These are phyloP conservation scores for Dromiciops gliroides DNA, from an alignment of 2,113 vertebrate genomes.

Conservation along the genomic window DNA sequence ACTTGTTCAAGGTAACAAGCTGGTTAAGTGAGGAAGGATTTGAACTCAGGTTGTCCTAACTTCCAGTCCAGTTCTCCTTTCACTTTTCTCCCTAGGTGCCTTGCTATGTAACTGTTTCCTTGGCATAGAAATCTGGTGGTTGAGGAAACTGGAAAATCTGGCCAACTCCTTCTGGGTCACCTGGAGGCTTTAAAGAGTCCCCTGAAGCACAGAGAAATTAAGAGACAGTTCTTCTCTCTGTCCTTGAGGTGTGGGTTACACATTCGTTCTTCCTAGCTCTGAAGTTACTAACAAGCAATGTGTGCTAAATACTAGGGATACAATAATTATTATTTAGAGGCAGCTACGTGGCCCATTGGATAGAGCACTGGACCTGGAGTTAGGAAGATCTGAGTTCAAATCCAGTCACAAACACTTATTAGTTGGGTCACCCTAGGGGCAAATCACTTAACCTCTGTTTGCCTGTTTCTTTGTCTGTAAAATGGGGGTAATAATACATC, in stretches of 20 bases:
- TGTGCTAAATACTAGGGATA: background rate
- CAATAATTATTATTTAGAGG: background rate
- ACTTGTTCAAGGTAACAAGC: background rate
- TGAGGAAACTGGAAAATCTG: background rate
- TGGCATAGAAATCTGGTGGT: background rate
- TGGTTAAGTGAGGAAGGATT: background rate
- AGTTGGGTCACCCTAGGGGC: no score
- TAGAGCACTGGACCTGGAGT: background rate
- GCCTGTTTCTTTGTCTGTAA: background rate
- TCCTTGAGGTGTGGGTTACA: background rate
- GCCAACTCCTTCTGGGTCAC: background rate
- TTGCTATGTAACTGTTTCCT: background rate
- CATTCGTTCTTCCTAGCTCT: background rate
- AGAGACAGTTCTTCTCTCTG: background rate
- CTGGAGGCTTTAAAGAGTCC: background rate
- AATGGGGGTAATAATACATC: background rate
- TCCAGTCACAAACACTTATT: background rate
- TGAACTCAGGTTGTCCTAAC: background rate
- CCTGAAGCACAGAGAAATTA: background rate
- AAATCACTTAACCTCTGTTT: background rate
- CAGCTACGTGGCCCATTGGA: background rate
- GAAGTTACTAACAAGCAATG: background rate
- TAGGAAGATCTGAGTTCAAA: background rate
- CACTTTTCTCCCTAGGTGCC: background rate
- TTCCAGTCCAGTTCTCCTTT: background rate